Evolutionary conservation across 2,888 invertebrate genomes (phyloP).

Genomic region (Ormyrus pomaceus): DNA sequence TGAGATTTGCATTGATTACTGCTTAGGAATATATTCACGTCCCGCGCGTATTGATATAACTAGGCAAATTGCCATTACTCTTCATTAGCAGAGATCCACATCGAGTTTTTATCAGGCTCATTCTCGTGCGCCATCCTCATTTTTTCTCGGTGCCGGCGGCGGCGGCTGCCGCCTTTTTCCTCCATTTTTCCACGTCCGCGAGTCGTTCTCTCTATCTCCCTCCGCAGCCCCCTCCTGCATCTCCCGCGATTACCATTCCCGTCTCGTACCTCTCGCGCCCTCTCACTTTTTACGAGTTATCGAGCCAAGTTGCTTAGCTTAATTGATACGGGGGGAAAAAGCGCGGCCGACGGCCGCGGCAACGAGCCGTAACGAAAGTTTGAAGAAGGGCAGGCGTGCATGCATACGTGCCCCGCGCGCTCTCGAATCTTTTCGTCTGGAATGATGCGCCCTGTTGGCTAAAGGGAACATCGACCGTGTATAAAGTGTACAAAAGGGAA

Average conservation of each 20-base stretch:
- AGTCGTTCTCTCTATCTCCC: background rate
- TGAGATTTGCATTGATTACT: background rate
- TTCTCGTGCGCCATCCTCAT: background rate
- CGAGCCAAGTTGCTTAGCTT: background rate
- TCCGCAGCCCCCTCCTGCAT: background rate
- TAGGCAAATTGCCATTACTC: conserved; percentile 10
- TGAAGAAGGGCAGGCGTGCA: too few species aligned
- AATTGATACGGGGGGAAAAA: too few species aligned
- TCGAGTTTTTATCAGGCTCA: conserved; percentile 23
- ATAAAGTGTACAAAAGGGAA: background rate
- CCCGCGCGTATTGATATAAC: conserved; percentile 7
- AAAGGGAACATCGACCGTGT: conserved; percentile 12
- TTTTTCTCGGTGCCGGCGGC: background rate
- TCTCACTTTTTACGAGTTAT: background rate
- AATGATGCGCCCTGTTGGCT: conserved; percentile 1
- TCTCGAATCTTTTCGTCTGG: background rate
- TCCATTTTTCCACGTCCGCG: background rate
- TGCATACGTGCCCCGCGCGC: background rate
- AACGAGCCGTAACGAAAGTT: too few species aligned
- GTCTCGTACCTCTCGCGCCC: background rate
- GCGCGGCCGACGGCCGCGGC: too few species aligned
- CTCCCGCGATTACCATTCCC: conserved; percentile 23
- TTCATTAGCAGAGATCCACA: conserved; percentile 8
- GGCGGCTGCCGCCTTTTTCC: conserved; percentile 2
- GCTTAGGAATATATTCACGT: background rate